phyloP scores from a whole-genome alignment of 1,140 invertebrate species.

The Drosophila orena region DNA sequence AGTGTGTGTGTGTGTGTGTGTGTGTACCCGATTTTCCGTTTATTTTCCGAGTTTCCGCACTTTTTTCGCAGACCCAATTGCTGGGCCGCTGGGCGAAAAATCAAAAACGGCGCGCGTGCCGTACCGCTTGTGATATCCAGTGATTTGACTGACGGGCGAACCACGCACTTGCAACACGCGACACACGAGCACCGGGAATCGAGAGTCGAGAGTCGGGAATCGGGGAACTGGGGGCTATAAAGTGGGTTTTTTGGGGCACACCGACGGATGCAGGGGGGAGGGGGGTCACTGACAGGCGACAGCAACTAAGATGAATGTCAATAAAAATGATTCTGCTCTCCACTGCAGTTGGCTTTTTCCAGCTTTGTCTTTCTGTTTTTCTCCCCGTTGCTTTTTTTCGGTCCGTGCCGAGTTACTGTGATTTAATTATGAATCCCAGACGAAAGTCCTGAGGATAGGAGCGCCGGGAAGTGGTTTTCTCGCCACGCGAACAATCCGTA shows the following conservation, averaged over 20 bases:
- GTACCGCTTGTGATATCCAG: conserved; percentile 40
- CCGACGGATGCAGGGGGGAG: conserved; percentile 8
- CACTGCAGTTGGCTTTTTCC: conserved; percentile 28
- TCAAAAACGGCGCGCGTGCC: conserved; percentile 50
- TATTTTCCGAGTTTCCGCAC: conserved; percentile 12
- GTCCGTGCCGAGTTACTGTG: conserved; percentile 34
- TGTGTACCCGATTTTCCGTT: conserved; percentile 21
- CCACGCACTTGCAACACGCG: conserved; percentile 53
- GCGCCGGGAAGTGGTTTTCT: conserved; percentile 23
- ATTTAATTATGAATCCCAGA: conserved; percentile 47
- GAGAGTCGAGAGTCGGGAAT: conserved; percentile 9
- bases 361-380: conserved; percentile 12
- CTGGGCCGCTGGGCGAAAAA: conserved; percentile 52
- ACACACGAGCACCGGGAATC: conserved; percentile 32
- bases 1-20: conserved; percentile 30
- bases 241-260: background rate
- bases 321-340: conserved; percentile 42
- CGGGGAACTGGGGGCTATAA: conserved; percentile 6
- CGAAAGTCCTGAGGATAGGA: conserved; percentile 11
- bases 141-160: conserved; percentile 23
- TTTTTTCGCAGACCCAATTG: conserved; percentile 62
- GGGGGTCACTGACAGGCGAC: conserved; percentile 7
- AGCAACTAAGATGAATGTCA: conserved; percentile 49
- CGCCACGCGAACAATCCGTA: conserved; percentile 73
- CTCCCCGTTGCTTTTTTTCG: conserved; percentile 7